phyloP scores from a whole-genome alignment of 2,888 invertebrate species.

The Volucella bombylans region DNA sequence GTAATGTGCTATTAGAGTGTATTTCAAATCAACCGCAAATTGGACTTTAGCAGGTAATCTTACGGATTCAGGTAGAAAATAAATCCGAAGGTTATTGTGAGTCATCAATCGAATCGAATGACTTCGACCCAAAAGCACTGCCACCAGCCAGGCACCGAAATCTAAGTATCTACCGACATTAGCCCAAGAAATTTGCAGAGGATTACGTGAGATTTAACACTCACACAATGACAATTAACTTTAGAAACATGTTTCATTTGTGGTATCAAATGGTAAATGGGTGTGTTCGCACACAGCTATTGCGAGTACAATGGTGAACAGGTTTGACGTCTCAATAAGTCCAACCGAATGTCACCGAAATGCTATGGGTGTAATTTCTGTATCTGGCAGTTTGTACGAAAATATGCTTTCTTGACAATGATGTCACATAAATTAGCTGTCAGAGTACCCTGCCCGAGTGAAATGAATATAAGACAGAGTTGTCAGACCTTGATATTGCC shows the following conservation, averaged over 20 bases:
- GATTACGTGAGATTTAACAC: constrained; percentile 48
- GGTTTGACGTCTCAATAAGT: constrained; percentile 57
- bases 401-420: constrained; percentile 58
- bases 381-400: constrained; percentile 53
- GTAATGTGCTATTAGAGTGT: background rate
- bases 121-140: constrained; percentile 31
- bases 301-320: constrained; percentile 43
- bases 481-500: background rate
- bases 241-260: constrained; percentile 3
- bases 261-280: constrained; percentile 8
- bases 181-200: constrained; percentile 5
- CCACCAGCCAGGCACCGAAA: constrained; percentile 37
- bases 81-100: constrained; percentile 63
- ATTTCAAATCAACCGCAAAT: constrained; percentile 42
- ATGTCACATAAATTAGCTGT: constrained; percentile 27
- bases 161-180: constrained; percentile 36
- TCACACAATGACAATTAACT: constrained; percentile 23
- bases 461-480: constrained; percentile 22
- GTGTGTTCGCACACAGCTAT: background rate
- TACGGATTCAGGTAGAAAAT: constrained; percentile 42
- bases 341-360: constrained; percentile 16
- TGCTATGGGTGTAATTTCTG: constrained; percentile 44
- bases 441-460: background rate
- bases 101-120: constrained; percentile 57
- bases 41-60: constrained; percentile 52